Percentiles rank a stretch among this genome's conserved stretches.
These are phyloP conservation scores for Diadema setosum DNA, from an alignment of 35 echinoderm and acorn worm genomes.

Conservation along the genomic window DNA sequence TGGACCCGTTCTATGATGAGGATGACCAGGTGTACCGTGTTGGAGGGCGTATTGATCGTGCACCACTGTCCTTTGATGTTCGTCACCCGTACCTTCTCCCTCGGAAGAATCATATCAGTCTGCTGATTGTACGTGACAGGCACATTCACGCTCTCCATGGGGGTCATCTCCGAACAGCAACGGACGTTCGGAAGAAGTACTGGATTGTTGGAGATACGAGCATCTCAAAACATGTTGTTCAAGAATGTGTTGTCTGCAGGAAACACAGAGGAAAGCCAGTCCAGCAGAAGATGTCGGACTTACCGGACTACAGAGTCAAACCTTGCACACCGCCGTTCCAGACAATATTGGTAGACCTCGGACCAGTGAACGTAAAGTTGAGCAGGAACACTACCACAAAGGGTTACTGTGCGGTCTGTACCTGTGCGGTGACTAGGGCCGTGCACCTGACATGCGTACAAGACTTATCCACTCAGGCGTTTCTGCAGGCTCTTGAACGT, in stretches of 20 bases:
- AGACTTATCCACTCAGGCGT: slow-evolving; percentile 63
- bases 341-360: slow-evolving; percentile 67
- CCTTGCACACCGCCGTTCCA: slow-evolving; percentile 55
- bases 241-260: slow-evolving; percentile 45
- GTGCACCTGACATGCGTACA: slow-evolving; percentile 75
- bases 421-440: slow-evolving; percentile 72
- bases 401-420: slow-evolving; percentile 74
- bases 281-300: slow-evolving; percentile 59
- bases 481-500: slow-evolving; percentile 67
- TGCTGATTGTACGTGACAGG: slow-evolving; percentile 65
- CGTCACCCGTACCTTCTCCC: slow-evolving; percentile 68
- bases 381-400: slow-evolving; percentile 69
- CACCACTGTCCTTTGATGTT: slow-evolving; percentile 48
- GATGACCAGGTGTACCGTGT: slow-evolving; percentile 67
- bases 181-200: slow-evolving; percentile 57
- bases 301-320: slow-evolving; percentile 46
- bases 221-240: slow-evolving; percentile 41
- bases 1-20: slow-evolving; percentile 73
- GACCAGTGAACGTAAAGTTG: slow-evolving; percentile 72
- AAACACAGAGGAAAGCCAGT: slow-evolving; percentile 35
- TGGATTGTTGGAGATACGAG: slow-evolving; percentile 44
- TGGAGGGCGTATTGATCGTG: slow-evolving; percentile 46
- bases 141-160: slow-evolving; percentile 54
- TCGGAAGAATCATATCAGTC: slow-evolving; percentile 45
- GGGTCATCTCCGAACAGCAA: slow-evolving; percentile 54